Percentiles rank a stretch among this genome's conserved stretches.
phyloP scores from a whole-genome alignment of 2,113 vertebrate genomes.

The Passer domesticus region DNA sequence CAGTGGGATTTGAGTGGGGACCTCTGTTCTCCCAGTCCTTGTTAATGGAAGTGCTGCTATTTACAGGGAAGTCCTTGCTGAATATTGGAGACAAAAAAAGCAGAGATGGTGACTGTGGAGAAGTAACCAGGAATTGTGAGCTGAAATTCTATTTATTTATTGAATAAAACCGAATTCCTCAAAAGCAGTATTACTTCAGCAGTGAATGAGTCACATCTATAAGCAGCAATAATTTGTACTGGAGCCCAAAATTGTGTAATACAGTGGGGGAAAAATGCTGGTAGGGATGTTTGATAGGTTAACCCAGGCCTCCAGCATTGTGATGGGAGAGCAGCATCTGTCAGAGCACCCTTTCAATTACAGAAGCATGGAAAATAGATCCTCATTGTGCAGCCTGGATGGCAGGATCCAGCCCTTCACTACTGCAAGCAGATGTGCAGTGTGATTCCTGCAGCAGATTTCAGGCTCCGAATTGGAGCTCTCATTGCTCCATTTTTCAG shows the following conservation, averaged over 20 bases:
- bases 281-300: neutral
- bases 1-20: neutral
- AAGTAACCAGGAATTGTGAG: neutral
- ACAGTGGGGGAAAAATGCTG: neutral
- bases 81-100: neutral
- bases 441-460: neutral
- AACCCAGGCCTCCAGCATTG: neutral
- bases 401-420: neutral
- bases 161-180: neutral
- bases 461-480: neutral
- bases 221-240: neutral
- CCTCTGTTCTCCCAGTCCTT: neutral
- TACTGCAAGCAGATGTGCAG: neutral
- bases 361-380: neutral
- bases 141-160: neutral
- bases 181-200: neutral
- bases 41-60: neutral
- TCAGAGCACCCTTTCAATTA: neutral
- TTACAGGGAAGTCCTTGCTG: neutral
- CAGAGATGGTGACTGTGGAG: neutral
- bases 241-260: neutral
- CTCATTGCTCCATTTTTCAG: neutral
- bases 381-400: neutral
- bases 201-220: neutral
- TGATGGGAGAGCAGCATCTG: neutral